A percentile compares a stretch with the other conserved stretches of the same genome.
phyloP scores from a whole-genome alignment of 2,797 vertebrate species.

The Ciconia nigra region DNA sequence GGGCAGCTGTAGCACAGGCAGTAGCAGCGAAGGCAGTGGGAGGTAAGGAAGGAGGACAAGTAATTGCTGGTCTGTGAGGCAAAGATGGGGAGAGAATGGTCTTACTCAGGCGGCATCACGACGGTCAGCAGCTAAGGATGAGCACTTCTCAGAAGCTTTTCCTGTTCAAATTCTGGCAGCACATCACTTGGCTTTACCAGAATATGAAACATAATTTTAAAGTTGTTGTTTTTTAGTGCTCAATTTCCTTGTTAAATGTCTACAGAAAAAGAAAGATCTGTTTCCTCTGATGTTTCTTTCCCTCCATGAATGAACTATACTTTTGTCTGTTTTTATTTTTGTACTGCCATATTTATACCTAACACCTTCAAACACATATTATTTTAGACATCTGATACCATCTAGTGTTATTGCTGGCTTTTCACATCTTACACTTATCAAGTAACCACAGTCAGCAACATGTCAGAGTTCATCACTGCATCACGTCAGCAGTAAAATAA shows the following conservation, averaged over 20 bases:
- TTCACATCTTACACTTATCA: constrained; percentile 68
- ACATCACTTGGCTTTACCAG: constrained; percentile 18
- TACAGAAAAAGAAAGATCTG: constrained; percentile 49
- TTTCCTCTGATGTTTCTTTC: constrained; percentile 50
- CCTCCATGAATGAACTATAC: constrained; percentile 6
- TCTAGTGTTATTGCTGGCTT: constrained; percentile 55
- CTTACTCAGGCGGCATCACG: neutral
- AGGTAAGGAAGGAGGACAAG: neutral
- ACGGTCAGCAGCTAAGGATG: neutral
- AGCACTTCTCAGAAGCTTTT: neutral
- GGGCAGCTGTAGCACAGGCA: neutral
- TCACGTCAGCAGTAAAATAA: constrained; percentile 49
- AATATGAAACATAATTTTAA: constrained; percentile 25
- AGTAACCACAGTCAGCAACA: constrained; percentile 60
- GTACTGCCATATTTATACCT: neutral
- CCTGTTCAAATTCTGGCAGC: constrained; percentile 8
- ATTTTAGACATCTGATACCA: constrained; percentile 53
- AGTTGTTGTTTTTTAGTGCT: neutral
- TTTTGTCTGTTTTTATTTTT: constrained; percentile 52
- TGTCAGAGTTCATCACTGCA: constrained; percentile 62
- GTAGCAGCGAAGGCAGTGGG: neutral
- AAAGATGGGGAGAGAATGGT: neutral
- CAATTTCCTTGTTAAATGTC: constrained; percentile 38
- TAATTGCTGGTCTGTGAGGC: neutral
- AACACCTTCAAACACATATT: constrained; percentile 46